Evolutionary conservation across 2,113 vertebrate species (phyloP), one percentile per base, ranked within the genome.

Genomic region (Gnathonemus echidnorhynchus): DNA sequence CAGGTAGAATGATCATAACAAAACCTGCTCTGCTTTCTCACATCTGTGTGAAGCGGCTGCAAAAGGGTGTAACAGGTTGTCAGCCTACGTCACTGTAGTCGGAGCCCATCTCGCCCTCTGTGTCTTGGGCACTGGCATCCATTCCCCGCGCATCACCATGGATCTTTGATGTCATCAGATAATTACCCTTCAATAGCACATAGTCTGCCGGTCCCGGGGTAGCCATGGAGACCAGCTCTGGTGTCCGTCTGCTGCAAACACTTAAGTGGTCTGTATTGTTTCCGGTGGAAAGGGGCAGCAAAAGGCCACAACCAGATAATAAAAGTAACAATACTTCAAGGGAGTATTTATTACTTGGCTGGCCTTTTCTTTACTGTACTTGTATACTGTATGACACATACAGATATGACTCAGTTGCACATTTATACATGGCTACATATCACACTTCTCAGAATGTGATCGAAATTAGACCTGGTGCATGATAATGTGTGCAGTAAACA

Each of bases 101-200:
- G 15, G 4, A 5, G 31, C 50, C 8, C n/a, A 8, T 19, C 49
- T 53, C 17, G 86, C 13, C 49, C 46, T 87, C 17, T 53, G n/a
- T 31, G 15, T 53, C 27, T 56, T 19, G 50, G 86, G 3, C 86
- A 87, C 7, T 31, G 50, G 48, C 86, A 53, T 35, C 39, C 50
- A 39, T 35, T 13, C 49, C 17, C 49, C 15, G 5, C 5, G 5
- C n/a, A 56, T 83, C 50, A 53, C 49, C 19, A 31, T 13, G 24
- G 15, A 42, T 89, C 88, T 89, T 89, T 89, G 88, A 89, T 89
- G 88, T 89, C 88, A 89, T 89, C 88, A 83, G 88, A 83, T 89
- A 89, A 89, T 89, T 89, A 83, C 48, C 88, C 66, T 77, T 83
- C 74, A 89, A 89, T 83, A 83, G 62, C 70, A 42, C 62, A 46